These are phyloP conservation scores for Halesus radiatus DNA, from an alignment of 1,140 invertebrate species.

Conservation along the genomic window DNA sequence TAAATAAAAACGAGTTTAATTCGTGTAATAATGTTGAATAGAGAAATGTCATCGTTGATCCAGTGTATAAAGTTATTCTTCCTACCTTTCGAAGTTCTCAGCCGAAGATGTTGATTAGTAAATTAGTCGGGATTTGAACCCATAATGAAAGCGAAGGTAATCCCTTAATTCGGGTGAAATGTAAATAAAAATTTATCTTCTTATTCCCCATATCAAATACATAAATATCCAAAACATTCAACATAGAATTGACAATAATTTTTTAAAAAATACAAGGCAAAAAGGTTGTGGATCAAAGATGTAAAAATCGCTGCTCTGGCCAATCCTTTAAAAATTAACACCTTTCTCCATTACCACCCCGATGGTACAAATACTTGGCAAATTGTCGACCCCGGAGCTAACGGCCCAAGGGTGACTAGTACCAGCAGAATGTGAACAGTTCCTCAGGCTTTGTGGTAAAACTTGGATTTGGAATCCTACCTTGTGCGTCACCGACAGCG, in stretches of 20 bases:
- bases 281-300: slow-evolving; percentile 35
- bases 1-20: too few relatives aligned
- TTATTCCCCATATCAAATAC: not conserved
- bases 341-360: not conserved
- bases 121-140: slow-evolving; percentile 24
- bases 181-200: too few relatives aligned
- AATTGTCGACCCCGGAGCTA: not conserved
- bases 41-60: slow-evolving; percentile 25
- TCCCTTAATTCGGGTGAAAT: too few relatives aligned
- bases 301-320: slow-evolving; percentile 24
- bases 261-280: not conserved
- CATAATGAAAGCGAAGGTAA: not conserved
- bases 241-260: too few relatives aligned
- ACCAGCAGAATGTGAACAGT: slow-evolving; percentile 2
- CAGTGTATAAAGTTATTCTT: slow-evolving; percentile 24
- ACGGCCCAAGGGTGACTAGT: not conserved
- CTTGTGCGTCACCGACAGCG: slow-evolving; percentile 71
- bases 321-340: not conserved
- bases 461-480: slow-evolving; percentile 65
- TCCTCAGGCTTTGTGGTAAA: not conserved
- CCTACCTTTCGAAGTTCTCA: slow-evolving; percentile 31
- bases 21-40: not conserved
- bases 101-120: not conserved
- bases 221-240: not conserved
- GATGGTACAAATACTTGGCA: not conserved